Conservation (phyloP, 1,140 invertebrate species). For the Heliconius congener region DNA sequence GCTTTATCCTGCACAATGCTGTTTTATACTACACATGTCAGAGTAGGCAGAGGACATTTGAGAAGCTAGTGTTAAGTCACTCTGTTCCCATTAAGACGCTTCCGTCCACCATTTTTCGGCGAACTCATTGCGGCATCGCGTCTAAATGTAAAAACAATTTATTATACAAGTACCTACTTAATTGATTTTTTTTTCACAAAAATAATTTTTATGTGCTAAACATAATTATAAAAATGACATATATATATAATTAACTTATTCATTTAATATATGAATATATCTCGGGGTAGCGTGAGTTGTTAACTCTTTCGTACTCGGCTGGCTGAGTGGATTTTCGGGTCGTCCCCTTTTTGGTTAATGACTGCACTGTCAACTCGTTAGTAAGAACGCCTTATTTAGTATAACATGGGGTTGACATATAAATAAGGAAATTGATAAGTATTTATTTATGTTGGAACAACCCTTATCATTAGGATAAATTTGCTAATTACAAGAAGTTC, state of each 20-base stretch:
- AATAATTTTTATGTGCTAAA: too few relatives aligned
- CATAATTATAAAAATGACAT: too few relatives aligned
- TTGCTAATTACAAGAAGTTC: not conserved
- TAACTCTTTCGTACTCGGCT: conserved; percentile 15
- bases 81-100: too few relatives aligned
- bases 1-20: too few relatives aligned
- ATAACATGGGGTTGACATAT: conserved; percentile 30
- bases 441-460: not conserved
- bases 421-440: conserved; percentile 16
- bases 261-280: not conserved
- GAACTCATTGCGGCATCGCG: too few relatives aligned
- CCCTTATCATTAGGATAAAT: not conserved
- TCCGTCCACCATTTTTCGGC: too few relatives aligned
- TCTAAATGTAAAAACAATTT: too few relatives aligned
- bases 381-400: conserved; percentile 45
- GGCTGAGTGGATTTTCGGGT: conserved; percentile 75
- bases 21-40: too few relatives aligned
- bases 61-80: too few relatives aligned
- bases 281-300: not conserved
- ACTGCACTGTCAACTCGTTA: conserved; percentile 61
- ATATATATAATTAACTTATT: not conserved
- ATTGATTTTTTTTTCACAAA: too few relatives aligned
- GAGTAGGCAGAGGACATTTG: too few relatives aligned
- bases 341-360: conserved; percentile 65
- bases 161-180: too few relatives aligned